Percentiles rank a stretch among this genome's conserved stretches.
These are phyloP conservation scores for Siphonodentalium dalli DNA, from an alignment of 2,888 invertebrate genomes.

Conservation along the genomic window DNA sequence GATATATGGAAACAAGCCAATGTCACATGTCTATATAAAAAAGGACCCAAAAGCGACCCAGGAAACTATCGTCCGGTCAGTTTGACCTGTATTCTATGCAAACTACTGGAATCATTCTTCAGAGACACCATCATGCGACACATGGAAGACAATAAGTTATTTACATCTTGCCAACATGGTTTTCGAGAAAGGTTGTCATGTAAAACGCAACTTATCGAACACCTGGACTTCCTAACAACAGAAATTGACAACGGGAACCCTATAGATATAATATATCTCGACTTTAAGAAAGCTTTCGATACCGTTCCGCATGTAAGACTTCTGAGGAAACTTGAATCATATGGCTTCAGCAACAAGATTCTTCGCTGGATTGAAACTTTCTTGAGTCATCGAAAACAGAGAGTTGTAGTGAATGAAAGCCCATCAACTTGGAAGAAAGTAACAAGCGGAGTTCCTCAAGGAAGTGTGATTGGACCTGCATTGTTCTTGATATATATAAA, in stretches of 20 bases:
- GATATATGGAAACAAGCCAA: constrained; percentile 6
- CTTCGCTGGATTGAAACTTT: constrained; percentile 15
- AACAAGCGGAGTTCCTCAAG: constrained; percentile 24
- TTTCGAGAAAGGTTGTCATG: constrained; percentile 10
- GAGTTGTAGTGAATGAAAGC: constrained; percentile 7
- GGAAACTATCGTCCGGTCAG: constrained; percentile 13
- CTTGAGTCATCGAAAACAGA: constrained; percentile 9
- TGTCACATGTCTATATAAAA: constrained; percentile 6
- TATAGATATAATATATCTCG: constrained; percentile 16
- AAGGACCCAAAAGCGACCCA: constrained; percentile 7
- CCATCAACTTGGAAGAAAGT: constrained; percentile 17
- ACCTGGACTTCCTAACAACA: constrained; percentile 9
- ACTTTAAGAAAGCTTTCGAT: constrained; percentile 17
- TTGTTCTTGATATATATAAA: constrained; percentile 19
- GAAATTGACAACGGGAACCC: constrained; percentile 9
- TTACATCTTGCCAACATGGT: constrained; percentile 12
- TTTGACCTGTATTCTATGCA: constrained; percentile 13
- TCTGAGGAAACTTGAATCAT: constrained; percentile 10
- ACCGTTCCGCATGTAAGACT: constrained; percentile 12
- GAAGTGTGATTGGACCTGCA: constrained; percentile 18
- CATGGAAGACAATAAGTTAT: constrained; percentile 7
- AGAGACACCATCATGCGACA: constrained; percentile 5
- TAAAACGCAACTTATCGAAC: constrained; percentile 10
- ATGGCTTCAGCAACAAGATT: constrained; percentile 11
- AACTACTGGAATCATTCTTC: constrained; percentile 14